Conservation (phyloP, 2,888 invertebrate species). For the Xestia ashworthii region DNA sequence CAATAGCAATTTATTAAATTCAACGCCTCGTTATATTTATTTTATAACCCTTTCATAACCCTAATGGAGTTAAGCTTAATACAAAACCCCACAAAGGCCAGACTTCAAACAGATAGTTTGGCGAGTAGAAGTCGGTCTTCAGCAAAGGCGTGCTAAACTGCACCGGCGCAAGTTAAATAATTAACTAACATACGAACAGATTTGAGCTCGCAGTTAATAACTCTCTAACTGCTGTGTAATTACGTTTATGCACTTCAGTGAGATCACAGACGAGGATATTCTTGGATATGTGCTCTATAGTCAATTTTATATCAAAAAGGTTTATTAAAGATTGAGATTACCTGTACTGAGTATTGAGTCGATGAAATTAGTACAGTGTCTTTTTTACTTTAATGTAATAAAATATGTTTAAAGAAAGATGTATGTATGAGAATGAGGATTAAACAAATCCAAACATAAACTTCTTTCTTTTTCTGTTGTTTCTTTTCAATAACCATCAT, state of each 20-base stretch:
- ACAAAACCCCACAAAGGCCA: slow-evolving; percentile 8
- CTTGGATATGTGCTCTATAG: neutral
- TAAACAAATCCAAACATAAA: neutral
- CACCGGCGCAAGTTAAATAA: slow-evolving; percentile 64
- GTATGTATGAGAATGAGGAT: neutral
- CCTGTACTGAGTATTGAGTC: neutral
- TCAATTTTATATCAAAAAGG: neutral
- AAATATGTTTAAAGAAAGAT: neutral
- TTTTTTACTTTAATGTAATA: neutral
- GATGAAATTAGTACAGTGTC: neutral
- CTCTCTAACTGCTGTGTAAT: slow-evolving; percentile 44
- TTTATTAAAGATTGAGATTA: too few relatives aligned
- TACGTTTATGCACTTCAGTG: slow-evolving; percentile 45
- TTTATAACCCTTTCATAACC: slow-evolving; percentile 15
- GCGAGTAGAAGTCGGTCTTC: neutral
- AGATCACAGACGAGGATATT: slow-evolving; percentile 14
- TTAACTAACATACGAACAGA: slow-evolving; percentile 64
- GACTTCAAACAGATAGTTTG: slow-evolving; percentile 33
- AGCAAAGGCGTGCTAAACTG: slow-evolving; percentile 55
- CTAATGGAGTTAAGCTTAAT: neutral
- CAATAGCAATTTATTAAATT: slow-evolving; percentile 27
- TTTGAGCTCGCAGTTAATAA: slow-evolving; percentile 61
- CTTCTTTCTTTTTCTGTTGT: neutral
- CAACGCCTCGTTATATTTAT: slow-evolving; percentile 8
- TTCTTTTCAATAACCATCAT: neutral